A percentile compares a stretch with the other conserved stretches of the same genome.
phyloP scores from a whole-genome alignment of 2,113 vertebrate genomes.

The Arizona elegans region DNA sequence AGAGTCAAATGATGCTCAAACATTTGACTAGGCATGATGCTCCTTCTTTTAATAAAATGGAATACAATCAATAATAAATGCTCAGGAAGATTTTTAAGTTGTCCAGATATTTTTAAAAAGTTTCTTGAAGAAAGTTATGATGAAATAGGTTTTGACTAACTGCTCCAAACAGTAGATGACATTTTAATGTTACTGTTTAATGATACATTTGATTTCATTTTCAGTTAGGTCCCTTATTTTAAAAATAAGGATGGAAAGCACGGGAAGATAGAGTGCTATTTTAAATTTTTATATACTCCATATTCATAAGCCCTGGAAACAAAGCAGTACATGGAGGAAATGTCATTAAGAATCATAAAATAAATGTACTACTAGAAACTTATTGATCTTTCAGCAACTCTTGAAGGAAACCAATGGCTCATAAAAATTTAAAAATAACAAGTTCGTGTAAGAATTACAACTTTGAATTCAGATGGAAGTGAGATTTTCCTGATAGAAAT shows the following conservation, averaged over 20 bases:
- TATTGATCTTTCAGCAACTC: conserved; percentile 54
- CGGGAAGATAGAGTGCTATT: conserved; percentile 45
- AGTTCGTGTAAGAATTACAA: conserved; percentile 43
- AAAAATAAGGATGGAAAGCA: conserved; percentile 45
- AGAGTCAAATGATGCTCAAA: not conserved
- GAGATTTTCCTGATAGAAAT: conserved; percentile 1
- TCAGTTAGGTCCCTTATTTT: conserved; percentile 36
- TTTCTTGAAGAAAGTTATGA: conserved; percentile 46
- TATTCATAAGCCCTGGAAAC: conserved; percentile 44
- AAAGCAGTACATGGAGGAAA: conserved; percentile 43
- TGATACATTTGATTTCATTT: conserved; percentile 62
- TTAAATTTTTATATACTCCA: conserved; percentile 57
- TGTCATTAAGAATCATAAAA: conserved; percentile 52
- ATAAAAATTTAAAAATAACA: conserved; percentile 55
- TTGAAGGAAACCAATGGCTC: conserved; percentile 44
- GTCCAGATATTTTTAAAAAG: conserved; percentile 34
- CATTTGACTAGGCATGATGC: not conserved
- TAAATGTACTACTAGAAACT: conserved; percentile 36
- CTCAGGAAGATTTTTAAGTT: conserved; percentile 35
- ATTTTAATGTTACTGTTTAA: conserved; percentile 64
- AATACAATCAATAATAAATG: conserved; percentile 29
- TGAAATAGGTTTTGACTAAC: conserved; percentile 58
- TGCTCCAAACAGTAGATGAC: conserved; percentile 52
- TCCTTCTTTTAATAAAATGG: conserved; percentile 18
- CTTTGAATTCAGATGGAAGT: conserved; percentile 27